Evolutionary conservation across 2,888 invertebrate species (phyloP).

Genomic region (Marasmarcha lunaedactyla): DNA sequence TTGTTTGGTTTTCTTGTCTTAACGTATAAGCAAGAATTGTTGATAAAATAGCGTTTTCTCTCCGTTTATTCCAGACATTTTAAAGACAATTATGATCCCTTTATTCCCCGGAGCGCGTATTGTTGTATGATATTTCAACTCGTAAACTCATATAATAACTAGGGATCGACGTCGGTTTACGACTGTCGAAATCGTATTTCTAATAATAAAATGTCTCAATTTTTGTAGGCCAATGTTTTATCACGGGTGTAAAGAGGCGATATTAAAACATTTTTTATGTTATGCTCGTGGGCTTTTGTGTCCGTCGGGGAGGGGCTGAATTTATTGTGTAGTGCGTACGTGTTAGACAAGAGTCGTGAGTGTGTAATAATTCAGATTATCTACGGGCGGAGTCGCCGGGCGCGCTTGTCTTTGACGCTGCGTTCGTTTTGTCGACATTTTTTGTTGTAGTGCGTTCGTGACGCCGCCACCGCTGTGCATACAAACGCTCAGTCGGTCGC

Average conservation of each 20-base stretch:
- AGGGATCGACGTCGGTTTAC: slow-evolving; percentile 46
- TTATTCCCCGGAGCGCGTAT: slow-evolving; percentile 27
- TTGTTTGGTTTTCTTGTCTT: too few relatives aligned
- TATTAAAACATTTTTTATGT: slow-evolving; percentile 47
- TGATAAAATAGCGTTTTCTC: too few relatives aligned
- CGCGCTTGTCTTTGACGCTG: slow-evolving; percentile 28
- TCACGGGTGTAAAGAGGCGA: slow-evolving; percentile 45
- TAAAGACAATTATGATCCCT: slow-evolving; percentile 13
- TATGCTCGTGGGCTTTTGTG: slow-evolving; percentile 39
- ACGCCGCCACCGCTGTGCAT: slow-evolving; percentile 15
- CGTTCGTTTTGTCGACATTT: slow-evolving; percentile 23
- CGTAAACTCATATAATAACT: slow-evolving; percentile 60
- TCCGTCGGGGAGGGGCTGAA: slow-evolving; percentile 31
- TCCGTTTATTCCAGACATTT: too few relatives aligned
- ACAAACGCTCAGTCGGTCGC: slow-evolving; percentile 5
- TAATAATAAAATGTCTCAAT: slow-evolving; percentile 68
- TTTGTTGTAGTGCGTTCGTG: slow-evolving; percentile 10
- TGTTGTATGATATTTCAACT: slow-evolving; percentile 50
- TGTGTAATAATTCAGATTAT: slow-evolving; percentile 37
- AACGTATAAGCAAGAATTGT: too few relatives aligned
- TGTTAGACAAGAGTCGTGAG: slow-evolving; percentile 30
- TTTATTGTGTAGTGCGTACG: slow-evolving; percentile 13
- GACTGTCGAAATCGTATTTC: slow-evolving; percentile 64
- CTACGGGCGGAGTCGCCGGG: slow-evolving; percentile 32
- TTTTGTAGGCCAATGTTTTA: slow-evolving; percentile 59